These are phyloP conservation scores for Oeneis ivallda DNA, from an alignment of 2,888 invertebrate species.

Conservation along the genomic window DNA sequence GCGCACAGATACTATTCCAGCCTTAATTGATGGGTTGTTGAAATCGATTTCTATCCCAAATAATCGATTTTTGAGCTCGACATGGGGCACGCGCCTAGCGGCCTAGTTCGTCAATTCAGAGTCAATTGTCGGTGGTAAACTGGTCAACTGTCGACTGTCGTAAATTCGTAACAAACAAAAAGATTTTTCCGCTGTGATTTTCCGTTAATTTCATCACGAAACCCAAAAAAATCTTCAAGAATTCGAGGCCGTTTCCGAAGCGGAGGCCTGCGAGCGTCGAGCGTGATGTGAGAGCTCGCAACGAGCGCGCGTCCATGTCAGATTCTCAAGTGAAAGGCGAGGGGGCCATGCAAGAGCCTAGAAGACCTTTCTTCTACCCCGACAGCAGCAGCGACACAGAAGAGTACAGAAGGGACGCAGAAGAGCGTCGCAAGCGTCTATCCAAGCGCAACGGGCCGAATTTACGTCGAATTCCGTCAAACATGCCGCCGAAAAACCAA, in stretches of 20 bases:
- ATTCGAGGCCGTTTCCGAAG: constrained; percentile 23
- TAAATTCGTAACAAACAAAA: constrained; percentile 34
- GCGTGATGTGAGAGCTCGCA: constrained; percentile 71
- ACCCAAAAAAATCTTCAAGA: constrained; percentile 10
- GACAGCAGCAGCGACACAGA: constrained; percentile 94
- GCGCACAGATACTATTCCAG: no score
- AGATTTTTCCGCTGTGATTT: constrained; percentile 13
- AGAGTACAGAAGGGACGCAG: constrained; percentile 85
- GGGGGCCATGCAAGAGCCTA: constrained; percentile 51
- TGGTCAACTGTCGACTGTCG: no score
- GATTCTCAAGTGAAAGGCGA: constrained; percentile 56
- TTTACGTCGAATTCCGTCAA: constrained; percentile 55
- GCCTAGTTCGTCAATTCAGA: no score
- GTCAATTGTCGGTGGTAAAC: no score
- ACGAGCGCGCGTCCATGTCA: constrained; percentile 69
- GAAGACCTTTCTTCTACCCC: constrained; percentile 73
- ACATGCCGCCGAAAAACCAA: constrained; percentile 69
- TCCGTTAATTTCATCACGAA: constrained; percentile 31
- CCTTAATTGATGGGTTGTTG: no score
- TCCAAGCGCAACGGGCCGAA: constrained; percentile 69
- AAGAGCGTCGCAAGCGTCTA: constrained; percentile 84
- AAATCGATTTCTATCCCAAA: no score
- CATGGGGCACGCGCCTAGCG: no score
- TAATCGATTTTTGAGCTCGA: no score
- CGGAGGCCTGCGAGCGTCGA: constrained; percentile 47